Conservation (phyloP, 35 echinoderm and acorn worm species). For the Ophioderma brevispina region DNA sequence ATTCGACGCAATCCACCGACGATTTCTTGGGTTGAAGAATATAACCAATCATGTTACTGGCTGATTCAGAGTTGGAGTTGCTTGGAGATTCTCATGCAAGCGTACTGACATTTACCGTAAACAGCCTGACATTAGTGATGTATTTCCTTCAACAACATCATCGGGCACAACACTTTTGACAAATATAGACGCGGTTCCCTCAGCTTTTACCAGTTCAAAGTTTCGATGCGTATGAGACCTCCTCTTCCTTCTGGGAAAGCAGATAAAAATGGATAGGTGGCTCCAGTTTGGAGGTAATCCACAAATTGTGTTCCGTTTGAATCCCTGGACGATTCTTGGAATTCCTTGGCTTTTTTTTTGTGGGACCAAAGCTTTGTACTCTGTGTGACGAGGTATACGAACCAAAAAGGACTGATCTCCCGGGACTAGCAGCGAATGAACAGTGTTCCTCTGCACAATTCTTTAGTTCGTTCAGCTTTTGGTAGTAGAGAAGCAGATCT, state of each 20-base stretch:
- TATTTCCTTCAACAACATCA: neutral
- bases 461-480: neutral
- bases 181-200: neutral
- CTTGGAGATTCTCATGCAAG: too few species aligned
- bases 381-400: neutral
- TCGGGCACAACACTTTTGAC: conserved; percentile 3
- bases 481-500: neutral
- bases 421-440: neutral
- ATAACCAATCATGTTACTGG: too few species aligned
- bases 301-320: neutral
- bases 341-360: neutral
- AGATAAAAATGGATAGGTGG: neutral
- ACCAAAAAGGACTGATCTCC: neutral
- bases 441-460: neutral
- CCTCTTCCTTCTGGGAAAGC: neutral
- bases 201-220: neutral
- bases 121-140: too few species aligned
- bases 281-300: neutral
- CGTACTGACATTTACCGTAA: too few species aligned
- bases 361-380: too few species aligned
- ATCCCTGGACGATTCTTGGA: neutral
- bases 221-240: neutral
- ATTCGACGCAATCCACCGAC: too few species aligned
- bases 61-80: too few species aligned
- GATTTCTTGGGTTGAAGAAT: too few species aligned